Percentiles rank a stretch among this genome's conserved stretches.
phyloP scores from a whole-genome alignment of 2,113 vertebrate genomes.

The Xenopus tropicalis region DNA sequence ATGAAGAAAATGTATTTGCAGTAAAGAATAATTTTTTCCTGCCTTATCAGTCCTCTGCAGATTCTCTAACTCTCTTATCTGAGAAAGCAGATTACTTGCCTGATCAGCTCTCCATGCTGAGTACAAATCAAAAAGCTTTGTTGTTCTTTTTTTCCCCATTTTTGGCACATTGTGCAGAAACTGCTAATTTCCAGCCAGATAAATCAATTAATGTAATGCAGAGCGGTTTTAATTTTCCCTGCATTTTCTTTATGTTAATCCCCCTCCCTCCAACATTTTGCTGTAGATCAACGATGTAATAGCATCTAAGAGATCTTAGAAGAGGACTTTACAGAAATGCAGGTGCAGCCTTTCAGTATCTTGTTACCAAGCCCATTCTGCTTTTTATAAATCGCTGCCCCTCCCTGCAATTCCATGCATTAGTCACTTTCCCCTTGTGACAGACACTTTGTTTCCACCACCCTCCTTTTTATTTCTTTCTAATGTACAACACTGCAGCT shows the following conservation, averaged over 20 bases:
- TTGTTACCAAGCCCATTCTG: conserved; percentile 56
- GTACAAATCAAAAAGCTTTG: conserved; percentile 65
- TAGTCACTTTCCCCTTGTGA: conserved; percentile 76
- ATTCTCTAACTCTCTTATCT: conserved; percentile 84
- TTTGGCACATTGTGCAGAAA: conserved; percentile 54
- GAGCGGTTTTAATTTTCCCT: conserved; percentile 47
- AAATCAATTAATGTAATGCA: conserved; percentile 65
- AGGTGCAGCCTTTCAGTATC: conserved; percentile 81
- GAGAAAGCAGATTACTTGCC: conserved; percentile 75
- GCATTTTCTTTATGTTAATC: conserved; percentile 37
- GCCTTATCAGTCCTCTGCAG: conserved; percentile 82
- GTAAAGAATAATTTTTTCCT: conserved; percentile 54
- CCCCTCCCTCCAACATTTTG: conserved; percentile 44
- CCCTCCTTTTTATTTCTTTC: conserved; percentile 67
- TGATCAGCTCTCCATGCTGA: conserved; percentile 73
- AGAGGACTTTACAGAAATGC: conserved; percentile 71
- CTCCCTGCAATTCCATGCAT: conserved; percentile 44
- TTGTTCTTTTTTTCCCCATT: conserved; percentile 39
- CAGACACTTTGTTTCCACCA: conserved; percentile 72
- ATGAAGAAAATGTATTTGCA: neutral
- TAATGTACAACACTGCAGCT: conserved; percentile 71
- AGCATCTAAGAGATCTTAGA: conserved; percentile 72
- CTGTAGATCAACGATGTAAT: conserved; percentile 65
- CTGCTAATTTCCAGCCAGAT: conserved; percentile 51
- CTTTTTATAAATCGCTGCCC: conserved; percentile 47